Percentiles rank a stretch among this genome's conserved stretches.
Evolutionary conservation across 2,888 invertebrate species (phyloP).

Genomic region (Willowsia nigromaculata): DNA sequence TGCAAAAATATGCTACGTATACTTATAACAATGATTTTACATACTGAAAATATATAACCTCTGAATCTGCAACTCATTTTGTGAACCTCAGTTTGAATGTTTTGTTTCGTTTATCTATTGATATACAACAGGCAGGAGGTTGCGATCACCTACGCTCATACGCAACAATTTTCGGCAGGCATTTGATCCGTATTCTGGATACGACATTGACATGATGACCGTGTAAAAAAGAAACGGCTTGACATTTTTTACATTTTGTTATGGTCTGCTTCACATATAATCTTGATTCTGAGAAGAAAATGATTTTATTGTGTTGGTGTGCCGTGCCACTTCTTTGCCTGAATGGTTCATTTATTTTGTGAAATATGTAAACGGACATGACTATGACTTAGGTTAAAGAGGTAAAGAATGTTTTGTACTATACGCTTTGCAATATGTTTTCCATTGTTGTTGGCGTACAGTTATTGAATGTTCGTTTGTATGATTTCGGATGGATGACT

Average conservation of each 20-base stretch:
- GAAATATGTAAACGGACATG: slow-evolving; percentile 2
- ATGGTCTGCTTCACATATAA: slow-evolving; percentile 41
- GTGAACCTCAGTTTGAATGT: not conserved
- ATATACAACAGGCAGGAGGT: not conserved
- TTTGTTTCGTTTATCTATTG: not conserved
- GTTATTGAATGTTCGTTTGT: no score
- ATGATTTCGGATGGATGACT: no score
- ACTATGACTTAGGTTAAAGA: no score
- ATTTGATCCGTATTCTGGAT: slow-evolving; percentile 30
- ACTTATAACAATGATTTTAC: no score
- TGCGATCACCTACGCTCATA: not conserved
- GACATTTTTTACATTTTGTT: slow-evolving; percentile 51
- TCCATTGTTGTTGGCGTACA: no score
- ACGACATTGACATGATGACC: slow-evolving; percentile 63
- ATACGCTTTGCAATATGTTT: not conserved
- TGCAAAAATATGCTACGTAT: no score
- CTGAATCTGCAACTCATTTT: not conserved
- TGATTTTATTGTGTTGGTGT: slow-evolving; percentile 61
- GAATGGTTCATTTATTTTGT: slow-evolving; percentile 65
- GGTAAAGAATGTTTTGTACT: not conserved
- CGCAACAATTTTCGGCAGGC: not conserved
- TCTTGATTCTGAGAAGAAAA: slow-evolving; percentile 37
- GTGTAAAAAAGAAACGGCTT: slow-evolving; percentile 19
- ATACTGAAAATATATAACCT: no score
- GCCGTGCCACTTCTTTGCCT: slow-evolving; percentile 54